Conservation (phyloP, 64 coral and sea anemone genomes). For the Montipora cactus region DNA sequence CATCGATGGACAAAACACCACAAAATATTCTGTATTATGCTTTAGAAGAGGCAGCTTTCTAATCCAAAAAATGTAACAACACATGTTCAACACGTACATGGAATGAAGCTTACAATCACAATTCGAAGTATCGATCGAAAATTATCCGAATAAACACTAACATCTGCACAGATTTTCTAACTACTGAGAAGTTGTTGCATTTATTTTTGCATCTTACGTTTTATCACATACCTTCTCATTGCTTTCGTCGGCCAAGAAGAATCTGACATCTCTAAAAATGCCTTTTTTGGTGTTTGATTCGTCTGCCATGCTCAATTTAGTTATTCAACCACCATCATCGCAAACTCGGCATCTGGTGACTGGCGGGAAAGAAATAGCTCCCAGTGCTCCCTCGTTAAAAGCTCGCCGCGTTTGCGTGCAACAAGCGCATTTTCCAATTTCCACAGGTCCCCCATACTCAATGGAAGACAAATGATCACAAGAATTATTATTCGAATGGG, state of each 20-base stretch:
- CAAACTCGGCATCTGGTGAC: not conserved
- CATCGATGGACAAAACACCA: too few relatives aligned
- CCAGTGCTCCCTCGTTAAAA: too few relatives aligned
- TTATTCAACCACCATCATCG: slow-evolving; percentile 5
- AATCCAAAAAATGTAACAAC: not conserved
- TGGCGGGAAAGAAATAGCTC: slow-evolving; percentile 34
- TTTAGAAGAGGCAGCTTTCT: too few relatives aligned
- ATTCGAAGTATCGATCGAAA: not conserved
- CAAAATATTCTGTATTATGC: too few relatives aligned
- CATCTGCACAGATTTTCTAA: not conserved
- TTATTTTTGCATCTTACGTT: not conserved
- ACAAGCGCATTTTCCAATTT: not conserved
- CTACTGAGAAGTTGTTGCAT: not conserved
- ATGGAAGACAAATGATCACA: too few relatives aligned
- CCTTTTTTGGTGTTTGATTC: slow-evolving; percentile 9
- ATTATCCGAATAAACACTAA: too few relatives aligned
- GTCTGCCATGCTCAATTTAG: not conserved
- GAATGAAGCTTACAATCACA: not conserved
- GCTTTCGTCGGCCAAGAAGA: slow-evolving; percentile 39
- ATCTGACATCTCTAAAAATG: slow-evolving; percentile 39
- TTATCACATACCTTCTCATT: slow-evolving; percentile 31
- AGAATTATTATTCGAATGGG: too few relatives aligned
- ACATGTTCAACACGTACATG: not conserved
- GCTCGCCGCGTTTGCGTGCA: too few relatives aligned
- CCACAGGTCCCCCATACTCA: too few relatives aligned